Conservation (phyloP, 2,113 vertebrate species). For the Cephalopterus ornatus region DNA sequence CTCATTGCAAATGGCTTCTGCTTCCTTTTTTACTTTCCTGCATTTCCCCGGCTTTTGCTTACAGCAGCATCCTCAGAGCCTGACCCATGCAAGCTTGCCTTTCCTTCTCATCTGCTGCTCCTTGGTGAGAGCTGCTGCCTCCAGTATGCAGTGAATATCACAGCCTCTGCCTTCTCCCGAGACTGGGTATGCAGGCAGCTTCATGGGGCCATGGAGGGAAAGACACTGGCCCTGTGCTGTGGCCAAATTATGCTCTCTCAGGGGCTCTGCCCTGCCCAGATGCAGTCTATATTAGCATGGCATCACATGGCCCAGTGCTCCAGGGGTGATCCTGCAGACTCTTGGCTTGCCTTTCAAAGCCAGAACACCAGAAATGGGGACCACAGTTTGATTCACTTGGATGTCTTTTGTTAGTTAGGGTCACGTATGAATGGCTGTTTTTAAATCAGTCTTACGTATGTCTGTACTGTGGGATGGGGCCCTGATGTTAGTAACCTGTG, state of each 20-base stretch:
- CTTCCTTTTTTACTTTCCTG: neutral
- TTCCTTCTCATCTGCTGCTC: neutral
- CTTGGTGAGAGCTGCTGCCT: neutral
- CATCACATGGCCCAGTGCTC: accelerated
- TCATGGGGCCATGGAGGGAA: accelerated
- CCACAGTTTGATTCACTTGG: neutral
- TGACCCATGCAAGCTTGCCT: neutral
- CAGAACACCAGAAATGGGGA: neutral
- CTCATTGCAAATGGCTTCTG: neutral
- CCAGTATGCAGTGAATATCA: neutral
- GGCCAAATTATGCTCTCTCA: neutral
- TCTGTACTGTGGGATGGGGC: neutral
- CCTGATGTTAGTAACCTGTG: neutral
- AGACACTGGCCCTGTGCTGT: too few species aligned
- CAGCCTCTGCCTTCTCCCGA: neutral
- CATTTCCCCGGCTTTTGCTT: neutral
- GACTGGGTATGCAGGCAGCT: neutral
- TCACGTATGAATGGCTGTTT: neutral
- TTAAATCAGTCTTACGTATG: neutral
- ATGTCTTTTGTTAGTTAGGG: neutral
- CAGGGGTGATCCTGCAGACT: neutral
- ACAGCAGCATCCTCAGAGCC: neutral
- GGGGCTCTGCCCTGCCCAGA: neutral
- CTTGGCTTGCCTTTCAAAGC: neutral
- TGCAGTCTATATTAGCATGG: neutral